A percentile compares a stretch with the other conserved stretches of the same genome.
Conservation (phyloP, 2,113 vertebrate species). For the Ochotona curzoniae region DNA sequence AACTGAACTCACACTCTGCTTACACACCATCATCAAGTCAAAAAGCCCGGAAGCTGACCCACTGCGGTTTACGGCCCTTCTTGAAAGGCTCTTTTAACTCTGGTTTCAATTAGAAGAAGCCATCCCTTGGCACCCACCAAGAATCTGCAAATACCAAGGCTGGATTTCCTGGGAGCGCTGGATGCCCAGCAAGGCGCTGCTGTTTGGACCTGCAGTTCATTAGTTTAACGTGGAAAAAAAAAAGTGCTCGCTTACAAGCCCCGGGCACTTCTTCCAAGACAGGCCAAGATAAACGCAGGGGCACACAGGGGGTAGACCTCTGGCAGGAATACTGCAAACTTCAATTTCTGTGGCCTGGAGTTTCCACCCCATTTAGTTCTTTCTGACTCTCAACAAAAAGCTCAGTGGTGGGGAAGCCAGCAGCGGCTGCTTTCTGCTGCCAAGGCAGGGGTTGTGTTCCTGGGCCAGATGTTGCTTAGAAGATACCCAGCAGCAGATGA, state of each 20-base stretch:
- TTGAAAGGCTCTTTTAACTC: not conserved
- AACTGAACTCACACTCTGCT: too few species aligned
- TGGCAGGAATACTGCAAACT: conserved; percentile 69
- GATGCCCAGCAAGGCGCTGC: not conserved
- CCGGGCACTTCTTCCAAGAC: conserved; percentile 39
- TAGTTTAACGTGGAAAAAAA: conserved; percentile 70
- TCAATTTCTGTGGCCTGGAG: conserved; percentile 63
- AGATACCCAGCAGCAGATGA: not conserved
- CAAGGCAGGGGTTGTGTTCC: not conserved
- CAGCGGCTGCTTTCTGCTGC: not conserved
- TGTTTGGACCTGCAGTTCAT: conserved; percentile 62
- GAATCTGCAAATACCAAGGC: not conserved
- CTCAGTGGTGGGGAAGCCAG: conserved; percentile 13
- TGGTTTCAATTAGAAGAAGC: not conserved
- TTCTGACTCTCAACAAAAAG: conserved; percentile 46
- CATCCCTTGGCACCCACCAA: not conserved
- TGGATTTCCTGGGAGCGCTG: not conserved
- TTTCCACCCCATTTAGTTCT: conserved; percentile 49
- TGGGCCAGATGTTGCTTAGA: not conserved
- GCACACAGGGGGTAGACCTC: conserved; percentile 46
- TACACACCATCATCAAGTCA: not conserved
- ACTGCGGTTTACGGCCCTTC: not conserved
- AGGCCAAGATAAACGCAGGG: conserved; percentile 58
- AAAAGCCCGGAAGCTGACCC: not conserved
- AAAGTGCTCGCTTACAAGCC: conserved; percentile 40